These are phyloP conservation scores for Lanius ludovicianus DNA, from an alignment of 2,113 vertebrate genomes.

Conservation along the genomic window DNA sequence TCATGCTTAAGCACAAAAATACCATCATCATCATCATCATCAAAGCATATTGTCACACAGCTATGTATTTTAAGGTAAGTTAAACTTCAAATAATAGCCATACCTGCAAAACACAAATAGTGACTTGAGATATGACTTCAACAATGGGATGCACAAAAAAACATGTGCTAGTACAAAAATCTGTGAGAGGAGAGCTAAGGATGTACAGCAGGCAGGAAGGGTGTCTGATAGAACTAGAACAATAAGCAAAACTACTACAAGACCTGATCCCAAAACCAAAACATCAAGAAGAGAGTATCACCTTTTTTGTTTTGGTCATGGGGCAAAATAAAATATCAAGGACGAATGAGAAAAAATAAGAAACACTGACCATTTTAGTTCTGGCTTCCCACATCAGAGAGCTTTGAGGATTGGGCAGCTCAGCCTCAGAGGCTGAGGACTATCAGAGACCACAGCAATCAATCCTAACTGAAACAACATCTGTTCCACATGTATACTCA, in stretches of 20 bases:
- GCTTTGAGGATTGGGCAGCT: not conserved
- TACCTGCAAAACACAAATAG: not conserved
- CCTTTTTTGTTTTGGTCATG: fast-evolving
- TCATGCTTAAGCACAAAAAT: not conserved
- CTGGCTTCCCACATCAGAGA: not conserved
- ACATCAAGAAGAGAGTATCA: not conserved
- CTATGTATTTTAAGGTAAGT: not conserved
- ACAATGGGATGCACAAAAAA: not conserved
- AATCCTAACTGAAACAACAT: not conserved
- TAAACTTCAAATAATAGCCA: not conserved
- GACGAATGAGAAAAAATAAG: not conserved
- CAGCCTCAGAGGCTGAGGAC: not conserved
- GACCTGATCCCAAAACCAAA: not conserved
- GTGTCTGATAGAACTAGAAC: not conserved
- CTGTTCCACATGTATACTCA: not conserved
- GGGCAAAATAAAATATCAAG: not conserved
- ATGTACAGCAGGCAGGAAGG: fast-evolving
- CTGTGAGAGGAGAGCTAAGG: not conserved
- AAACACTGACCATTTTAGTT: not conserved
- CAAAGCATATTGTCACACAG: not conserved
- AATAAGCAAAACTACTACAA: not conserved
- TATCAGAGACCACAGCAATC: not conserved
- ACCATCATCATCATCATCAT: not conserved
- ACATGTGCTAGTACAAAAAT: not conserved
- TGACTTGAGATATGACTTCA: not conserved